These are phyloP conservation scores for Ramphastos sulfuratus DNA, from an alignment of 2,113 vertebrate genomes.

Conservation along the genomic window DNA sequence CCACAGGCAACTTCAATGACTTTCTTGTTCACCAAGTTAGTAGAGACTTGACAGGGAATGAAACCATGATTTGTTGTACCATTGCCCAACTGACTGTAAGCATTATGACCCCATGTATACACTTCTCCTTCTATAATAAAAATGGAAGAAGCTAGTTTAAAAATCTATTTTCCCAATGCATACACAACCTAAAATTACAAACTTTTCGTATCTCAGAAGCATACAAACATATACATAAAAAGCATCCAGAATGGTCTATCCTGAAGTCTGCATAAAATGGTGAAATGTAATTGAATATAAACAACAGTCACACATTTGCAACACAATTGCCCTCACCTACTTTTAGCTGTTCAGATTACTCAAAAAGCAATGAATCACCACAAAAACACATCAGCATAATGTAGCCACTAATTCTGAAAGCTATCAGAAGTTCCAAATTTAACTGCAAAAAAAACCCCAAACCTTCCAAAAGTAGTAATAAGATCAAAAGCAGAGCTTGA, in stretches of 20 bases:
- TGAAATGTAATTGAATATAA: not conserved
- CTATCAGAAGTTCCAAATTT: not conserved
- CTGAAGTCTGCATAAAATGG: not conserved
- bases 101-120: constrained; percentile 97
- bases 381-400: not conserved
- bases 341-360: not conserved
- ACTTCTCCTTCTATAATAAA: constrained; percentile 90
- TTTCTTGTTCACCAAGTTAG: constrained; percentile 92
- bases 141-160: not conserved
- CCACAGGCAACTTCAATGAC: constrained; percentile 94
- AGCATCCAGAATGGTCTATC: not conserved
- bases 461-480: not conserved
- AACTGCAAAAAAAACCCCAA: not conserved
- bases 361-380: too few relatives aligned
- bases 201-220: not conserved
- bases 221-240: not conserved
- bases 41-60: constrained; percentile 90
- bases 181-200: not conserved
- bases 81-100: constrained; percentile 95
- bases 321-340: not conserved
- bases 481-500: not conserved
- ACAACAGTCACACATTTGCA: not conserved
- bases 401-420: not conserved
- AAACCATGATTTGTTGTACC: constrained; percentile 92
- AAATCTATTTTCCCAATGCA: not conserved